phyloP scores from a whole-genome alignment of 2,797 vertebrate species.

The Naso thynnoides region DNA sequence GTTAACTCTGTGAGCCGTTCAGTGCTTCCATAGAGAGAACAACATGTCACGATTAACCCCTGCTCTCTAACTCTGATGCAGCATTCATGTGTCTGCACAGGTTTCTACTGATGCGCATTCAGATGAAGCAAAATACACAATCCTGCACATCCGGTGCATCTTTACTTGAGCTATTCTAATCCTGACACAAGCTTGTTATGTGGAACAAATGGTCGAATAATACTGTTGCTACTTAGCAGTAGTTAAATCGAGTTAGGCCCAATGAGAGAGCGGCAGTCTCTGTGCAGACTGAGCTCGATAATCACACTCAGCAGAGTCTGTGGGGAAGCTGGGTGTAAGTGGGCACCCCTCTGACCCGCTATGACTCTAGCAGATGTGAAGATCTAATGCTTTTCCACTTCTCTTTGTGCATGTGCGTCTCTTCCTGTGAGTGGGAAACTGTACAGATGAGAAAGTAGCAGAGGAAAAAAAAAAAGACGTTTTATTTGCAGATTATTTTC shows the following conservation, averaged over 20 bases:
- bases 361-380: constrained; percentile 73
- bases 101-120: constrained; percentile 6
- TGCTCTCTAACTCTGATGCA: constrained; percentile 58
- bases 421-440: not conserved
- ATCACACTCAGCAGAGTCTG: constrained; percentile 75
- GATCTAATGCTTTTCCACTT: constrained; percentile 32
- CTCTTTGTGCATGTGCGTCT: constrained; percentile 45
- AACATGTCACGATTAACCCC: constrained; percentile 60
- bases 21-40: constrained; percentile 17
- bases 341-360: constrained; percentile 73
- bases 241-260: constrained; percentile 26
- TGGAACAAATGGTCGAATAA: not conserved
- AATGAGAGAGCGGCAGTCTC: constrained; percentile 38
- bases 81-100: constrained; percentile 16
- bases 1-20: constrained; percentile 20
- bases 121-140: not conserved
- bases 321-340: constrained; percentile 78
- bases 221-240: constrained; percentile 10
- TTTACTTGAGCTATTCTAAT: not conserved
- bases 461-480: not conserved
- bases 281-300: constrained; percentile 71
- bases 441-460: constrained; percentile 17
- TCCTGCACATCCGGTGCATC: not conserved
- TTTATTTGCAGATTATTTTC: constrained; percentile 61
- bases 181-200: not conserved